Evolutionary conservation across 2,888 invertebrate genomes (phyloP).

Genomic region (Xanthostigma xanthostigma): DNA sequence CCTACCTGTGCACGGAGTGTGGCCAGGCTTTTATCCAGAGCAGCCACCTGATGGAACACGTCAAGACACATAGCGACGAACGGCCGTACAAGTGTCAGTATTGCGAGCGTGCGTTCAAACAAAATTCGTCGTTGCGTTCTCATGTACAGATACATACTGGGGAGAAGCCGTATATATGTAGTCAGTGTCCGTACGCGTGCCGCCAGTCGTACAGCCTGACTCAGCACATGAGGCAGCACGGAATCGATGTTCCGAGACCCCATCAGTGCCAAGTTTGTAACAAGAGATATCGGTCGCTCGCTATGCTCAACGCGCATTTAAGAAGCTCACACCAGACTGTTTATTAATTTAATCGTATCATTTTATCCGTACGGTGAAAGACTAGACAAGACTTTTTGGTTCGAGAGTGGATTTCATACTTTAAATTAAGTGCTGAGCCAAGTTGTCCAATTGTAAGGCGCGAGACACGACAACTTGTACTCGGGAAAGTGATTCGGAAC

Average conservation of each 20-base stretch:
- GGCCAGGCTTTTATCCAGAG: slow-evolving; percentile 22
- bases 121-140: slow-evolving; percentile 20
- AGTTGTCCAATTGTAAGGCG: no score
- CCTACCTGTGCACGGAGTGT: slow-evolving; percentile 22
- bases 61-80: slow-evolving; percentile 21
- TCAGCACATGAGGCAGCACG: slow-evolving; percentile 22
- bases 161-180: slow-evolving; percentile 22
- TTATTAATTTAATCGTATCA: slow-evolving; percentile 2
- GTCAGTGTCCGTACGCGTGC: slow-evolving; percentile 22
- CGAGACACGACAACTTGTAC: no score
- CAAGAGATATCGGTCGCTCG: slow-evolving; percentile 10
- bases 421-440: no score
- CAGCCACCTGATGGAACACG: slow-evolving; percentile 24
- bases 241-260: slow-evolving; percentile 5
- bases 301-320: slow-evolving; percentile 12
- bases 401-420: no score
- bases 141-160: slow-evolving; percentile 24
- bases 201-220: slow-evolving; percentile 22
- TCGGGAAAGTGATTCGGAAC: no score
- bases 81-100: slow-evolving; percentile 22
- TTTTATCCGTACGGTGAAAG: no score
- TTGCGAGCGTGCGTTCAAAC: slow-evolving; percentile 23
- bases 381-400: no score
- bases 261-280: slow-evolving; percentile 11
- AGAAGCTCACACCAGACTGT: slow-evolving; percentile 8